Evolutionary conservation across 2,113 vertebrate species (phyloP), one percentile per base, ranked within the genome.

Genomic region (Empidonax alnorum): DNA sequence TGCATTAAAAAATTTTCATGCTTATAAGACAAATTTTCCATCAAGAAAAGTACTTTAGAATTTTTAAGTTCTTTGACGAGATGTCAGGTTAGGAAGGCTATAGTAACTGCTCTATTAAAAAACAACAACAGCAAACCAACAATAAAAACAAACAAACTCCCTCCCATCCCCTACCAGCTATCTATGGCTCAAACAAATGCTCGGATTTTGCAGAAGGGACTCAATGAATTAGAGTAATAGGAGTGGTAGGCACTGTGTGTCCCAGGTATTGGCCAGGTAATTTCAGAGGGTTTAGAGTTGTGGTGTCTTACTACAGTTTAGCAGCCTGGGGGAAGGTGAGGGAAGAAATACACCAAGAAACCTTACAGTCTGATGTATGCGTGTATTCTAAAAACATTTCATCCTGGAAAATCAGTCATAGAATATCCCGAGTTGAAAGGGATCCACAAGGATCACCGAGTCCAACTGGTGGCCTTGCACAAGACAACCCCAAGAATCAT

Each of bases 251-350:
- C 12, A 7, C 7, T 85, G 35, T 1, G 0, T 72, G 4, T 66
- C 85, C 33, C 0, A 1, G 12, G 2, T 50, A 33, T 50, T 67
- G 21, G 8, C 28, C 61, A 23, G 7, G 9, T 71, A 47, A 21
- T 73, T 84, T 30, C 10, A 41, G 63, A 59, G 3, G 2, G 3
- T 55, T 84, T 63, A 27, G 27, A 72, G 20, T 17, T 62, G 23
- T 15, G 13, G 5, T 49, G 12, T 1, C 4, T 4, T 11, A 12
- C 20, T 47, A 0, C 17, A 49, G 15, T 5, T 47, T 73, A 20
- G 21, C 17, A 49, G 12, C 3, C n/a, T 79, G 24, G 14, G 10
- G 21, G 7, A 84, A 56, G 14, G 6, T 49, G 41, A 56, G 17
- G 20, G 33, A 69, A 66, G n/a, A 47, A 85, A 14, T 14, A 33